These are phyloP conservation scores for Liodrosophila aerea DNA, from an alignment of 2,888 invertebrate genomes.

Conservation along the genomic window DNA sequence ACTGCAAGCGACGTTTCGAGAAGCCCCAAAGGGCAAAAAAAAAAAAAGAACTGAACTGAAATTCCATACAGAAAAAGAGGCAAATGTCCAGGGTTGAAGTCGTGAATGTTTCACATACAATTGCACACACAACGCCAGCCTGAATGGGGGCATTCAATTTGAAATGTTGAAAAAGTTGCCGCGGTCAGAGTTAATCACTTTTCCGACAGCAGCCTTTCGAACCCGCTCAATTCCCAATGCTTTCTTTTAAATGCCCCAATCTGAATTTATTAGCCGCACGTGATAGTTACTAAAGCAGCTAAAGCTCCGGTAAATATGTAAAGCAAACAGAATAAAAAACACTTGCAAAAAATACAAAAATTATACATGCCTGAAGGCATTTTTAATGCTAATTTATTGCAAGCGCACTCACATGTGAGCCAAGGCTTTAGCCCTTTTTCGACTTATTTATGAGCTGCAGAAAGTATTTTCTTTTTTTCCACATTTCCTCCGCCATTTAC, in stretches of 20 bases:
- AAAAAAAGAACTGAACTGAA: conserved; percentile 15
- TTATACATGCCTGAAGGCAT: conserved; percentile 59
- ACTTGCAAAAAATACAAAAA: conserved; percentile 28
- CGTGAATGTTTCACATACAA: conserved; percentile 68
- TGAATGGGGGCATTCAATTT: conserved; percentile 41
- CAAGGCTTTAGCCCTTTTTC: conserved; percentile 16
- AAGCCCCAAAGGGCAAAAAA: conserved; percentile 18
- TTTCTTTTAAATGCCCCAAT: conserved; percentile 66
- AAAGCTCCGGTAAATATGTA: conserved; percentile 34
- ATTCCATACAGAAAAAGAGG: conserved; percentile 24
- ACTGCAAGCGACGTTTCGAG: conserved; percentile 74
- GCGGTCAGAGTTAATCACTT: conserved; percentile 79
- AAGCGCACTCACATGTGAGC: conserved; percentile 46
- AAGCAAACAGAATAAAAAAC: conserved; percentile 7
- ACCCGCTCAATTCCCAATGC: conserved; percentile 5
- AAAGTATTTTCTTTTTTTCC: conserved; percentile 36
- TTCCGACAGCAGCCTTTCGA: conserved; percentile 66
- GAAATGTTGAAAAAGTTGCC: conserved; percentile 39
- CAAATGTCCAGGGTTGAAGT: conserved; percentile 43
- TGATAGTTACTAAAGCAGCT: conserved; percentile 71
- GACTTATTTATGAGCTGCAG: conserved; percentile 69
- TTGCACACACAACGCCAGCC: conserved; percentile 56
- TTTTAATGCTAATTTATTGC: conserved; percentile 76
- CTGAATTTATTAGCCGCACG: conserved; percentile 79
- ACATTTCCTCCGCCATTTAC: conserved; percentile 6